These are phyloP conservation scores for Catostomus latipinnis DNA, from an alignment of 2,797 vertebrate species.

Conservation along the genomic window DNA sequence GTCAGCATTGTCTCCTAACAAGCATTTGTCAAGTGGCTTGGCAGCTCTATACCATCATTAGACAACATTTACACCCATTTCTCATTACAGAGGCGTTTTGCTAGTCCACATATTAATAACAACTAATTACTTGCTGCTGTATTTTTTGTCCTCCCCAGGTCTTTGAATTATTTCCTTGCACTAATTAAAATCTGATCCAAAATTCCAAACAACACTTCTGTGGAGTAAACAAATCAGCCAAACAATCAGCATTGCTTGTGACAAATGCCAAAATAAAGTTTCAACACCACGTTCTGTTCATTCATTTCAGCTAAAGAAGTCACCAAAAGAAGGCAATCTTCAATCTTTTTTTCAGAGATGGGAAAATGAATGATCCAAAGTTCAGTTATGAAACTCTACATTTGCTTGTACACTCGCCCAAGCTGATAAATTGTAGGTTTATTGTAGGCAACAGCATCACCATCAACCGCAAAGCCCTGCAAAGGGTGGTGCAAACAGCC, in stretches of 20 bases:
- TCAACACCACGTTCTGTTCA: background rate
- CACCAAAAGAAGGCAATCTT: background rate
- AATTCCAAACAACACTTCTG: background rate
- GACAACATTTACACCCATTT: slow-evolving; percentile 53
- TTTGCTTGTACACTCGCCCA: too few relatives aligned
- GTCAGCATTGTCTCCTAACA: slow-evolving; percentile 55
- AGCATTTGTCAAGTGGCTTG: slow-evolving; percentile 58
- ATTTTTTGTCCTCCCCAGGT: slow-evolving; percentile 45
- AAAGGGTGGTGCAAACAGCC: too few relatives aligned
- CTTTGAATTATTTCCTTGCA: slow-evolving; percentile 6
- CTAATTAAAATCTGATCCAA: slow-evolving; percentile 30
- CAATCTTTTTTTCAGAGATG: background rate
- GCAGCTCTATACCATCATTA: slow-evolving; percentile 55
- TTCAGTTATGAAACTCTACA: too few relatives aligned
- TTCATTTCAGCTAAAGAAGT: background rate
- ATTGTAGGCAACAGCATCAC: too few relatives aligned
- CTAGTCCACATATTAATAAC: slow-evolving; percentile 55
- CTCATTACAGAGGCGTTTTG: slow-evolving; percentile 39
- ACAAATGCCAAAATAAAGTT: slow-evolving; percentile 33
- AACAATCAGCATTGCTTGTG: slow-evolving; percentile 16
- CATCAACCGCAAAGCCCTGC: too few relatives aligned
- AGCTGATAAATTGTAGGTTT: too few relatives aligned
- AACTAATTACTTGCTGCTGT: slow-evolving; percentile 51
- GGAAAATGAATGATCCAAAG: background rate
- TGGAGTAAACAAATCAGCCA: slow-evolving; percentile 20